Percentiles rank a stretch among this genome's conserved stretches.
These are phyloP conservation scores for Darevskia nairensis DNA, from an alignment of 2,797 vertebrate species.

Conservation along the genomic window DNA sequence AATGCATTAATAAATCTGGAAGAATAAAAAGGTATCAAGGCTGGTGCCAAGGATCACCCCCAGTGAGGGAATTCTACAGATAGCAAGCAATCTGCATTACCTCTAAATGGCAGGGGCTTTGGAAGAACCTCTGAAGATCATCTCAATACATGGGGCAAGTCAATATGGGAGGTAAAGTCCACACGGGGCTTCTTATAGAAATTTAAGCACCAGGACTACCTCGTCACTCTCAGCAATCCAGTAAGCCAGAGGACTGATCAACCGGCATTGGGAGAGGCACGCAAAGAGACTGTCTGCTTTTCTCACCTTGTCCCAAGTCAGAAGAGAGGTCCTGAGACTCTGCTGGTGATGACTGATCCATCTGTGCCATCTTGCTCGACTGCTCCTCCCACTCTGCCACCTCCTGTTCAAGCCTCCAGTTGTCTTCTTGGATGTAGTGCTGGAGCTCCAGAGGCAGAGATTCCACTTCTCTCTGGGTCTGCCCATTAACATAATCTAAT, in stretches of 20 bases:
- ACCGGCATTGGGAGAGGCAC: fast-evolving
- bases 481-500: constrained; percentile 69
- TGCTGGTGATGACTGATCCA: constrained; percentile 73
- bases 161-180: background rate
- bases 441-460: constrained; percentile 83
- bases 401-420: constrained; percentile 92
- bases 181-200: too few species aligned
- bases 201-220: too few species aligned
- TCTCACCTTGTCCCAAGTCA: constrained; percentile 68
- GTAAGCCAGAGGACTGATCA: background rate
- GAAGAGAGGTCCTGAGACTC: constrained; percentile 71
- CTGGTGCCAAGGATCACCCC: background rate
- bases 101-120: background rate
- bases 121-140: background rate
- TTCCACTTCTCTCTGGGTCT: constrained; percentile 84
- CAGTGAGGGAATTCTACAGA: background rate
- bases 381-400: constrained; percentile 93
- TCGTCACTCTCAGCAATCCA: background rate
- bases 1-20: background rate
- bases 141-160: background rate
- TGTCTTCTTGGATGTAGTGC: constrained; percentile 90
- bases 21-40: background rate
- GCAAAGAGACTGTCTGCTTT: background rate
- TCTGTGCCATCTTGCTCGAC: constrained; percentile 86
- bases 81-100: background rate